Evolutionary conservation across 1,140 invertebrate genomes (phyloP), one percentile per base, ranked within the genome.

Genomic region (Aporrectodea caliginosa): DNA sequence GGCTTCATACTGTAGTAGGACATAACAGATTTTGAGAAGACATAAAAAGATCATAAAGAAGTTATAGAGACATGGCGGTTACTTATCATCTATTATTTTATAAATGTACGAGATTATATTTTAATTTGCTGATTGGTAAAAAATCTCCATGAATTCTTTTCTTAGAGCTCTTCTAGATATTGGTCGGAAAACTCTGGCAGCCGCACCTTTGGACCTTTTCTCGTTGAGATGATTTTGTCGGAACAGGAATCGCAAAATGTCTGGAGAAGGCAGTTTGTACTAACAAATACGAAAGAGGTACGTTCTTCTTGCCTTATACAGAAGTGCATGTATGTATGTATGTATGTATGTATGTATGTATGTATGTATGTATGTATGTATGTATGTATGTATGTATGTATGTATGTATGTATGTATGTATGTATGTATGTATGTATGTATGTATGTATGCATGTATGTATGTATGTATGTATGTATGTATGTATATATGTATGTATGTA

Each of bases 361-460:
- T 73, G 71, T 73, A 31, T 73, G 71, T 73, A 31, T 73, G 71
- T 73, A 31, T 73, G 71, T 73, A 31, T 73, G 71, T 73, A 31
- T 73, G 71, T 73, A 31, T 73, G 71, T 73, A 31, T 73, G 71
- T 73, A 31, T 73, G 71, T 73, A 31, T 31, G 71, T 73, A 31
- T 73, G 71, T 73, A 31, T 73, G 71, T 73, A 31, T 73, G 71
- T 73, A 31, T 73, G 71, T 73, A 31, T 73, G 71, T 73, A 31
- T 73, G 71, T 73, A 31, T 73, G 71, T 73, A 31, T 73, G 71
- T 73, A 31, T 73, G 71, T 73, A 31, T 73, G 71, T 73, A 31
- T 73, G 71, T 73, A 31, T 73, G 71, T 73, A 31, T 73, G 71
- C 29, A 31, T 73, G 71, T 73, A 16, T 73, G 71, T 73, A 31